Percentiles rank a stretch among this genome's conserved stretches.
phyloP scores from a whole-genome alignment of 1,140 invertebrate species.

The Cotesia vestalis region DNA sequence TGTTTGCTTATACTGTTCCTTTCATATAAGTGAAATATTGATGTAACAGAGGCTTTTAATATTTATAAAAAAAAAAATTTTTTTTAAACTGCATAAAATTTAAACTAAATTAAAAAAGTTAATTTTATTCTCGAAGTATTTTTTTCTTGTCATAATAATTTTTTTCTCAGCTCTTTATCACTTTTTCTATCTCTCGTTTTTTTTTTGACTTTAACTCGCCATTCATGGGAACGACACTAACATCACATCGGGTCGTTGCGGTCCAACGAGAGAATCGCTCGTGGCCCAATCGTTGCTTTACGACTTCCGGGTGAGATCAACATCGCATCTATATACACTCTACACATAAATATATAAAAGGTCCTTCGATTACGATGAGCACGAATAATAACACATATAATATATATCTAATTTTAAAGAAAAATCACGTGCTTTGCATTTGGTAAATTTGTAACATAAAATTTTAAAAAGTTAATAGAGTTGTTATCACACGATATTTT shows the following conservation, averaged over 20 bases:
- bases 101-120: neutral
- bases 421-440: neutral
- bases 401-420: neutral
- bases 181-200: neutral
- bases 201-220: neutral
- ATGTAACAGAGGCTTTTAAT: too few relatives aligned
- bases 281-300: conserved; percentile 28
- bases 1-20: too few relatives aligned
- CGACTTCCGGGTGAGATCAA: conserved; percentile 31
- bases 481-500: neutral
- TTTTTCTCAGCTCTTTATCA: neutral
- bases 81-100: too few relatives aligned
- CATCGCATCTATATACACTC: conserved; percentile 2
- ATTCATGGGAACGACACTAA: conserved; percentile 28
- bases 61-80: too few relatives aligned
- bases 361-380: conserved; percentile 1
- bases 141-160: conserved; percentile 1
- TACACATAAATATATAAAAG: neutral
- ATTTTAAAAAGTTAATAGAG: neutral
- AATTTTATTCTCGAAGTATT: neutral
- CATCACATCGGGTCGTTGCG: conserved; percentile 22
- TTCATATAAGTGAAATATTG: too few relatives aligned
- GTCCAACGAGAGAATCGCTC: conserved; percentile 20
- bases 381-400: neutral
- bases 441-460: neutral